A percentile compares a stretch with the other conserved stretches of the same genome.
Conservation (phyloP, 2,113 vertebrate genomes). For the Aviceda subcristata region DNA sequence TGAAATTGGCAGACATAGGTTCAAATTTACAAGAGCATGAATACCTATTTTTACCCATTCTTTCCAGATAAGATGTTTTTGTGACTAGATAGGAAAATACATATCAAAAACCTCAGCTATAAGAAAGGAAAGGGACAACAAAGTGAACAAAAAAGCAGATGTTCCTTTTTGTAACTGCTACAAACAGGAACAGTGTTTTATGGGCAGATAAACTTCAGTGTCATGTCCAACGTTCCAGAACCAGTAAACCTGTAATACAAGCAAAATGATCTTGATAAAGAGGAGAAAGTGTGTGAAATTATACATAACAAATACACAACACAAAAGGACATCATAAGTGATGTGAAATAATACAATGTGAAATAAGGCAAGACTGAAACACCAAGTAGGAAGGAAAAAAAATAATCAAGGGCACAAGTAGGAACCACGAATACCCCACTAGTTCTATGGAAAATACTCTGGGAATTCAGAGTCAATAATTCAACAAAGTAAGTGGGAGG, state of each 20-base stretch:
- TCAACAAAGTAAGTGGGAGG: not conserved
- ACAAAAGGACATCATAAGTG: not conserved
- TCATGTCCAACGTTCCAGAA: not conserved
- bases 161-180: not conserved
- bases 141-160: not conserved
- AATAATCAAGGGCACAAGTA: not conserved
- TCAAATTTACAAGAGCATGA: not conserved
- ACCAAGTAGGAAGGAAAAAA: not conserved
- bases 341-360: not conserved
- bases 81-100: not conserved
- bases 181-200: not conserved
- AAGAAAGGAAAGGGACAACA: not conserved
- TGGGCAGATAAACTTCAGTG: not conserved
- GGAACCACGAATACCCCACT: not conserved
- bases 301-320: not conserved
- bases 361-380: not conserved
- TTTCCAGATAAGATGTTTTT: not conserved
- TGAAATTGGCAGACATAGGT: accelerated
- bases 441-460: not conserved
- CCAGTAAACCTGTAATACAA: not conserved
- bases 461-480: not conserved
- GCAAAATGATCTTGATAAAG: not conserved
- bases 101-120: not conserved
- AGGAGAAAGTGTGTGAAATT: not conserved
- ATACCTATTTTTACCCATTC: not conserved